Base-by-base conservation (phyloP, 2,113 vertebrate species). In the Puntigrus tetrazona region DNA sequence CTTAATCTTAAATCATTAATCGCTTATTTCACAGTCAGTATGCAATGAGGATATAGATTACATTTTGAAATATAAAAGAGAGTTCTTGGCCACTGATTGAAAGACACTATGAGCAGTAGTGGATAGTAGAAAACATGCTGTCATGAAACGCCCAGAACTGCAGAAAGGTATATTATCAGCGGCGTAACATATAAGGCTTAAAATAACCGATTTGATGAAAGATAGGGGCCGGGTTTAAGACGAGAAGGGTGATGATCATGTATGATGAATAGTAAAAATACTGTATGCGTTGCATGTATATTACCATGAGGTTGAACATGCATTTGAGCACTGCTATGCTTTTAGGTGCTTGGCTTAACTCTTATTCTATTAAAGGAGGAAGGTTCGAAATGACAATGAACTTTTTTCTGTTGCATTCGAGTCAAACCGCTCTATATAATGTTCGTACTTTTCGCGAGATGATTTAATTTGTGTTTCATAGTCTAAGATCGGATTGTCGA, bases 251-350 rank as follows among this genome's bases (percentile, higher is more conserved):
- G 27, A 22, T 52, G 27, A 76, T 22, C 7, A 10, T 74, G 72
- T n/a, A 57, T 34, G 61, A 47, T 14, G 59, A 20, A 63, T 47
- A 45, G 16, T 80, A 41, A 47, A 80, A 80, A 61, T 67, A 59
- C 52, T 67, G 73, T 82, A 82, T 86, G 73, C 79, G 57, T 31
- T 78, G 63, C 88, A 89, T 88, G 87, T 76, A 73, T 34, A 87
- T 57, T 72, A 87, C 76, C 59, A 36, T 29, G 52, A 55, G 8
- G 77, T 45, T 55, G 41, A 86, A 76, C 38, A 82, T 82, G 82
- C 78, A 59, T 88, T 84, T 75, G 36, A 86, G 76, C 79, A 83
- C 84, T 74, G 41, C 61, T 74, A 6, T 65, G 78, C 72, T 84
- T 73, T 82, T 85, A 78, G 55, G 29, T 61, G 50, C 63, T 82